Evolutionary conservation across 2,888 invertebrate genomes (phyloP).

Genomic region (Gonocerus acuteangulatus): DNA sequence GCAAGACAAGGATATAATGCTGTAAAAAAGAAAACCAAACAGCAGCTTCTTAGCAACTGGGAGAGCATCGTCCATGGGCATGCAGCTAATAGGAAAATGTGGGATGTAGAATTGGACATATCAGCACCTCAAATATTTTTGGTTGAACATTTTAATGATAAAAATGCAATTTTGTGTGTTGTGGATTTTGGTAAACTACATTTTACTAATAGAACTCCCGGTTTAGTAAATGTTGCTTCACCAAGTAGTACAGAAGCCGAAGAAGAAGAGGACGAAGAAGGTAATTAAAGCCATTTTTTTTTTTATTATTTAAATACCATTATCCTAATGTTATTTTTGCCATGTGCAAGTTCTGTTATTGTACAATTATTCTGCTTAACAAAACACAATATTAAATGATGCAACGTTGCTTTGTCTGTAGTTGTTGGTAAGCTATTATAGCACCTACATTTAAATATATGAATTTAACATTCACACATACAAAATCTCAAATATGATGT

Average conservation of each 20-base stretch:
- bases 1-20: constrained; percentile 46
- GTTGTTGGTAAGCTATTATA: too few species aligned
- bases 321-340: not conserved
- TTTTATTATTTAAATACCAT: too few species aligned
- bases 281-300: constrained; percentile 36
- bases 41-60: constrained; percentile 68
- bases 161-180: constrained; percentile 69
- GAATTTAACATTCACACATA: too few species aligned
- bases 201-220: constrained; percentile 46
- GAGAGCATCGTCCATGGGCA: constrained; percentile 62
- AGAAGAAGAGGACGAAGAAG: constrained; percentile 48
- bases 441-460: too few species aligned
- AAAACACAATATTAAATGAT: too few species aligned
- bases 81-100: constrained; percentile 58
- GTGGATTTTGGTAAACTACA: constrained; percentile 85
- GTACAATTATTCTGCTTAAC: too few species aligned
- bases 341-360: not conserved
- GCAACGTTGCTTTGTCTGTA: too few species aligned
- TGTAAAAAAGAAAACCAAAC: constrained; percentile 60
- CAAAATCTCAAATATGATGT: too few species aligned
- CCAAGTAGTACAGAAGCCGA: constrained; percentile 41
- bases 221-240: constrained; percentile 38
- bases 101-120: constrained; percentile 85
- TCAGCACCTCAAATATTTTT: constrained; percentile 89
- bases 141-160: constrained; percentile 69